Base-by-base conservation (phyloP, 2,888 invertebrate species). In the Mythimna lalbum region DNA sequence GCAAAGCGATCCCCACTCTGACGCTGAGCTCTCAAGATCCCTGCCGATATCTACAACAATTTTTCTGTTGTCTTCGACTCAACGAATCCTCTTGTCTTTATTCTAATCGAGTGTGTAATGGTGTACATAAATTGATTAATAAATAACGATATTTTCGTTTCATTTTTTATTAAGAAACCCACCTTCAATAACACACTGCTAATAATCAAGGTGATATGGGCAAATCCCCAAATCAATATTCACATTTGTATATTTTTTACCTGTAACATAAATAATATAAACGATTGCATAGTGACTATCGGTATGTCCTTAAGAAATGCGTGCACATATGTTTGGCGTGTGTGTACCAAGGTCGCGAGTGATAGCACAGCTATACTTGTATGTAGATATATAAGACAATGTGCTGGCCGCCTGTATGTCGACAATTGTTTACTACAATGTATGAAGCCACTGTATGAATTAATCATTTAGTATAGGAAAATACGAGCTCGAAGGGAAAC, bases 361-460 rank as follows among this genome's bases (percentile, higher is more conserved):
- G 74, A 75, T 82, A 78, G 79, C 65, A 75, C 68, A 57, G 70
- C 57, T 82, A 68, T 63, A 12, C 7, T 39, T 43, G 43, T 43
- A 43, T 14, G 33, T 36, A 7, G 36, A 7, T 4, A 17, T n/a
- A n/a, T n/a, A 52, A 59, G 50, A 73, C 77, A 73, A 57, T 65
- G 50, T 82, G 63, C 63, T 39, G 47, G 59, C 49, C 69, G 57
- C 49, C 61, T 53, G 60, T 50, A 65, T 33, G 36, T 5, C 63
- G 33, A 21, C 52, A 27, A 78, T 61, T 69, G 31, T 62, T 36
- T 43, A 62, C 23, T 23, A 56, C 63, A 63, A 21, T 61, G 64
- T 57, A 67, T 56, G n/a, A 52, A 61, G 31, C 23, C 43, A 63
- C 59, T 52, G 47, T 31, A 60, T 72, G 55, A 63, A 71, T 71